A percentile compares a stretch with the other conserved stretches of the same genome.
phyloP scores from a whole-genome alignment of 1,140 invertebrate genomes.

The Diorhabda carinulata region DNA sequence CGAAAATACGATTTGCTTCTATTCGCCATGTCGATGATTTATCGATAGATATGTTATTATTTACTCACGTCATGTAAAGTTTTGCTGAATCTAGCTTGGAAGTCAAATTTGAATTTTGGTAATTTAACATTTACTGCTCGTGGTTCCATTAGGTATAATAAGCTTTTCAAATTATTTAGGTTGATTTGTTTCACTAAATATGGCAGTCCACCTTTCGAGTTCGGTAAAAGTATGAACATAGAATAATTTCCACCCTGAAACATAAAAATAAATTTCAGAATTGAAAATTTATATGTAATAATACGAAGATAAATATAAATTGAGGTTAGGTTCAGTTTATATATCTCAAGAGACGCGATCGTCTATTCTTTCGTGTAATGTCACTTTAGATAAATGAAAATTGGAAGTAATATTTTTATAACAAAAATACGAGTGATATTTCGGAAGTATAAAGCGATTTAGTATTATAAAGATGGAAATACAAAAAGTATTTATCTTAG shows the following conservation, averaged over 20 bases:
- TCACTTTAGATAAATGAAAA: too few species aligned
- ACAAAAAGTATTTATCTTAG: too few species aligned
- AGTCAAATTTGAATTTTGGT: constrained; percentile 76
- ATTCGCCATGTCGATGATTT: background rate
- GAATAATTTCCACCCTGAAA: constrained; percentile 65
- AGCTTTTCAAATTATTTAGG: constrained; percentile 52
- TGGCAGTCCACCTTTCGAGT: constrained; percentile 57
- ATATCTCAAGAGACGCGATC: too few species aligned
- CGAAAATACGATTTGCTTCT: background rate
- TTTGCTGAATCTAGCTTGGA: constrained; percentile 58
- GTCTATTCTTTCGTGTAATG: too few species aligned
- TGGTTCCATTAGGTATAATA: constrained; percentile 57
- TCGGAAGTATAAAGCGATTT: too few species aligned
- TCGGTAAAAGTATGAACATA: constrained; percentile 69
- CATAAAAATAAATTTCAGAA: constrained; percentile 12
- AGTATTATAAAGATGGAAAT: too few species aligned
- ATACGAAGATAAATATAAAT: too few species aligned
- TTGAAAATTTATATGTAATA: too few species aligned
- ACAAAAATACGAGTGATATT: too few species aligned
- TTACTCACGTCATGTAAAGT: constrained; percentile 58
- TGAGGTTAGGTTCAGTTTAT: too few species aligned
- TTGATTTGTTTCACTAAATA: constrained; percentile 57
- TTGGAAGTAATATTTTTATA: too few species aligned
- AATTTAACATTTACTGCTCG: constrained; percentile 60
- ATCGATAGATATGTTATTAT: background rate